phyloP scores from a whole-genome alignment of 1,140 invertebrate genomes.

The Lithobius niger region DNA sequence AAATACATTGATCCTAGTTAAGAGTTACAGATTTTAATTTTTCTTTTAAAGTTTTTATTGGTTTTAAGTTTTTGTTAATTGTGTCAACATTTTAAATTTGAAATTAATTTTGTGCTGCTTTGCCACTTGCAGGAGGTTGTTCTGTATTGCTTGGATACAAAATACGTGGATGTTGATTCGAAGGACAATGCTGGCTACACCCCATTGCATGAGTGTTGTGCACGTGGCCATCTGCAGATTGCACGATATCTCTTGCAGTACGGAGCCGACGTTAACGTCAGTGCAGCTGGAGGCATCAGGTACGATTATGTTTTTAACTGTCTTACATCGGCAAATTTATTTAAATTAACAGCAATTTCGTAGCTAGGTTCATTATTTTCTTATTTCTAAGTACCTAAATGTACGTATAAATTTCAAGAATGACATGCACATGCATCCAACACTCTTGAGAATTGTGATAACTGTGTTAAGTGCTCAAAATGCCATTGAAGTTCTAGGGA shows the following conservation, averaged over 20 bases:
- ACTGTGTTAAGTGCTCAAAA: too few species aligned
- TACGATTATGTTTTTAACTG: conserved; percentile 28
- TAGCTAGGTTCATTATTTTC: neutral
- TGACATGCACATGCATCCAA: too few species aligned
- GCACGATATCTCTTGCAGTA: conserved; percentile 62
- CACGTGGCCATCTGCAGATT: conserved; percentile 69
- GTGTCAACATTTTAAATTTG: conserved; percentile 9
- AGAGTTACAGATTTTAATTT: too few species aligned
- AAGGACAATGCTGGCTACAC: conserved; percentile 91
- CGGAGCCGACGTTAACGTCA: conserved; percentile 76
- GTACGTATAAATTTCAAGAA: too few species aligned
- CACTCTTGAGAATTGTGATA: too few species aligned
- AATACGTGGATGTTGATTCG: conserved; percentile 62
- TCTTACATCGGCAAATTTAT: neutral
- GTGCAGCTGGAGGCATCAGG: conserved; percentile 79
- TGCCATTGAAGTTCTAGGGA: too few species aligned
- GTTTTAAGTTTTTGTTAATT: too few species aligned
- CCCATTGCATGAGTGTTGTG: conserved; percentile 78
- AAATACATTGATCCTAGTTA: too few species aligned
- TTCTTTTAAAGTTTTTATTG: too few species aligned
- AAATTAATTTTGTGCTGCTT: neutral
- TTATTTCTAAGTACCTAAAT: too few species aligned
- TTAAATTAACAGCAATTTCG: neutral
- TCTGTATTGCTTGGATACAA: conserved; percentile 72
- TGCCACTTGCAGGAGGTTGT: conserved; percentile 56